Conservation (phyloP, 2,888 invertebrate genomes). For the Chymomyza procnemis region DNA sequence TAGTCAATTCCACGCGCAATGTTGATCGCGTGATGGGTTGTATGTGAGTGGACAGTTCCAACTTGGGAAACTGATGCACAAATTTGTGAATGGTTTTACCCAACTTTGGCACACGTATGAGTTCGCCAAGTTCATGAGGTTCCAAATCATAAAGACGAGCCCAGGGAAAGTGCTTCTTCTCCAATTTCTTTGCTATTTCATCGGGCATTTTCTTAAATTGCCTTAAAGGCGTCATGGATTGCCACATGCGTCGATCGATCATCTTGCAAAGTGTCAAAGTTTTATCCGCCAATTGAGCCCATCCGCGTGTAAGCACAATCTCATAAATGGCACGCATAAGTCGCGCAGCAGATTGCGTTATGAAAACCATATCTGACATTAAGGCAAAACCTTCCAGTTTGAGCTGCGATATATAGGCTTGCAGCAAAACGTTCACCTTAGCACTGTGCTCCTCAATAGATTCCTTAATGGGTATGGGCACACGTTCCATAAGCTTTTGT, state of each 20-base stretch:
- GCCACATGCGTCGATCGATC: slow-evolving; percentile 99
- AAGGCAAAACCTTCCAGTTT: slow-evolving; percentile 98
- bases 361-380: slow-evolving; percentile 99
- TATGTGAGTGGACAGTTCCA: slow-evolving; percentile 97
- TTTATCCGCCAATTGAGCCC: slow-evolving; percentile 99
- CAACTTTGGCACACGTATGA: slow-evolving; percentile 78
- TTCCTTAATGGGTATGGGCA: slow-evolving; percentile 99
- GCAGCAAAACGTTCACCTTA: slow-evolving; percentile 95
- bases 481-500: slow-evolving; percentile 92
- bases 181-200: slow-evolving; percentile 97
- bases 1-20: slow-evolving; percentile 95
- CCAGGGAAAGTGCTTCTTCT: slow-evolving; percentile 98
- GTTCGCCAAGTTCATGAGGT: slow-evolving; percentile 97
- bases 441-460: slow-evolving; percentile 97
- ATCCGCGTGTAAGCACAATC: slow-evolving; percentile 94
- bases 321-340: slow-evolving; percentile 98
- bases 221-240: slow-evolving; percentile 97
- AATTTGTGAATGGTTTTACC: slow-evolving; percentile 94
- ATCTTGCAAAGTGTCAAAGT: slow-evolving; percentile 97
- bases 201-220: slow-evolving; percentile 99
- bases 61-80: slow-evolving; percentile 94
- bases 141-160: slow-evolving; percentile 96
- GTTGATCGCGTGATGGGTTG: slow-evolving; percentile 98
- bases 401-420: slow-evolving; percentile 98
- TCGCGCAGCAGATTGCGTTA: slow-evolving; percentile 97